Evolutionary conservation across 2,113 vertebrate species (phyloP), one percentile per base, ranked within the genome.

Genomic region (Clarias gariepinus): DNA sequence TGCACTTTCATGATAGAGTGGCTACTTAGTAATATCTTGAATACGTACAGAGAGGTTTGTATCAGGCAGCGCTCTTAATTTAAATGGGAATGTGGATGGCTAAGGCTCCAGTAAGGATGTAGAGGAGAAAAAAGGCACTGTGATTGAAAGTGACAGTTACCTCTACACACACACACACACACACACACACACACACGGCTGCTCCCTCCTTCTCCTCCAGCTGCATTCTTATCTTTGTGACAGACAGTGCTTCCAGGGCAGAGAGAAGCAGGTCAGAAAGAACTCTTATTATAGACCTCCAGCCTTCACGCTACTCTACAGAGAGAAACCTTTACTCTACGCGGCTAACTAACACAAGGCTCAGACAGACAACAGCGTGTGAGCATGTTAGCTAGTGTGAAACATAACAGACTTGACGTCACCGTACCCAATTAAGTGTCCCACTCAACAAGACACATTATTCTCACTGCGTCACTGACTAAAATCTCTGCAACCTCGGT

Each of bases 201-300:
- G 86, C 88, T 81, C 84, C 86, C 57, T 82, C 64, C 88, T 82
- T 57, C 88, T 91, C 84, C 90, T 90, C 88, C 85, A 89, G 87
- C 84, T 86, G 55, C 30, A 52, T 87, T 90, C 85, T 93, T 88
- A 89, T 88, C 84, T 89, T 85, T 90, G 76, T 58, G 85, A 90
- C 88, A 89, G 64, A 91, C 84, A 91, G 89, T 71, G 84, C 88
- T 90, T 86, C 73, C 80, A 91, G 90, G 76, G 82, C 90, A 86
- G 76, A 86, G 71, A 90, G 86, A 89, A 80, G 86, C 78, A 74
- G 90, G 86, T 89, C 64, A 83, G 85, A 78, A 84, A 85, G 77
- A 60, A 33, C 63, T 84, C 88, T 90, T 91, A 87, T 91, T 82
- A 86, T 90, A 89, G 87, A 88, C 85, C 87, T 86, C 52, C 63